Conservation (phyloP, 2,888 invertebrate genomes). For the Drosophila stalkeri region DNA sequence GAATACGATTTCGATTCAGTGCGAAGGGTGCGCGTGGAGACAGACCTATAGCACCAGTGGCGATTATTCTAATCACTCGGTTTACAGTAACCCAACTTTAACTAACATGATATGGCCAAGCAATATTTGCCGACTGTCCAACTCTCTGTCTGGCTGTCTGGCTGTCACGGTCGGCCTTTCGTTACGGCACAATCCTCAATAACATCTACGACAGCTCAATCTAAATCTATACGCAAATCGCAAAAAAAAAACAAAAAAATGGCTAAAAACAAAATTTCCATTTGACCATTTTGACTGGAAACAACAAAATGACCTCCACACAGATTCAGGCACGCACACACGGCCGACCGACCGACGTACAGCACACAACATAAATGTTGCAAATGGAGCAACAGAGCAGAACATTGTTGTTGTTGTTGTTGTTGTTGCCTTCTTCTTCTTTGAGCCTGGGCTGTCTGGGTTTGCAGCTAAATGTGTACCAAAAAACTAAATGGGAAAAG, state of each 20-base stretch:
- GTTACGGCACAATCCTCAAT: slow-evolving; percentile 48
- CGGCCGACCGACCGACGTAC: slow-evolving; percentile 15
- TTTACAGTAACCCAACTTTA: slow-evolving; percentile 26
- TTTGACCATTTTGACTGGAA: slow-evolving; percentile 76
- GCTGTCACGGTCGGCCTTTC: slow-evolving; percentile 17
- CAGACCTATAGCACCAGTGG: slow-evolving; percentile 56
- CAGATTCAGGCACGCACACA: slow-evolving; percentile 4
- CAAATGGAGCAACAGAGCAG: slow-evolving; percentile 72
- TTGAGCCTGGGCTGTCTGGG: slow-evolving; percentile 21
- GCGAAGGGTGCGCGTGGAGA: slow-evolving; percentile 46
- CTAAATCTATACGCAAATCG: slow-evolving; percentile 69
- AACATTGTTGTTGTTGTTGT: slow-evolving; percentile 41
- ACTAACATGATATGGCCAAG: slow-evolving; percentile 40
- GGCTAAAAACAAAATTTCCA: slow-evolving; percentile 73
- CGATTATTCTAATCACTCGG: slow-evolving; percentile 79
- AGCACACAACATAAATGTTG: slow-evolving; percentile 69
- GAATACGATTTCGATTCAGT: slow-evolving; percentile 24
- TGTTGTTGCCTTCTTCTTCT: slow-evolving; percentile 32
- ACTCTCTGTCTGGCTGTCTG: neutral
- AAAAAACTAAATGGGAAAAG: slow-evolving; percentile 24
- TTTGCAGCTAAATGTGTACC: slow-evolving; percentile 23
- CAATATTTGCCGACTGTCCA: slow-evolving; percentile 31
- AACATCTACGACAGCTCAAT: slow-evolving; percentile 79
- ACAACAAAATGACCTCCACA: slow-evolving; percentile 72
- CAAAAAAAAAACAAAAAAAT: slow-evolving; percentile 19